Base-by-base conservation (phyloP, 2,797 vertebrate species). In the Enteromius treurensis region DNA sequence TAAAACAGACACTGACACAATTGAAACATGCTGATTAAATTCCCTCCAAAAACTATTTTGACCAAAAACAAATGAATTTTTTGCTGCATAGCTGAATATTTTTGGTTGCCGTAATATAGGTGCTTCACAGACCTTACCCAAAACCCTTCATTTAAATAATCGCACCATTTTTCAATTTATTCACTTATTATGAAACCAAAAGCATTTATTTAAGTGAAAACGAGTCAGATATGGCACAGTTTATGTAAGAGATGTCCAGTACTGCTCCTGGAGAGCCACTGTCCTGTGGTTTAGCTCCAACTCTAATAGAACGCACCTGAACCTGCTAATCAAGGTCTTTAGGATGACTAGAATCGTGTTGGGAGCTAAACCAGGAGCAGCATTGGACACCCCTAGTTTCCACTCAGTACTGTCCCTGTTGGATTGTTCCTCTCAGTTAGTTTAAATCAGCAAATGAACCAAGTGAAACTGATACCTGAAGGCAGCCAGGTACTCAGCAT, bases 401-500 rank as follows among this genome's bases (percentile, higher is more conserved):
- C 58, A 34, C 62, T 65, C 32, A 55, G 21, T 55, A 1, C 71
- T 32, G 17, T 73, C 26, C 70, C 49, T 8, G 19, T 37, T 53
- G 5, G 34, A 55, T 13, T 75, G 6, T 37, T 55, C 10, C 71
- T 11, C 49, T 74, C 49, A 74, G 47, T 74, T n/a, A 34, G 70
- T 34, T 34, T 13, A 37, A n/a, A 75, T n/a, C 34, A 75, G 34
- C 5, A 47, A 29, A 47, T 13, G 15, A 78, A 64, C 6, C 0
- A 47, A 69, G 9, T 26, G 21, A 60, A 78, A 49, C 4, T 49
- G 62, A 40, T 91, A 99, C 98, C 97, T 96, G 94, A 99, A 99
- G 17, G 98, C 98, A 1, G 97, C 96, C 60, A 99, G 92, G 89
- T 99, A 99, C 87, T 99, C 98, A 0, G 97, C 94, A 65, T 99